Conservation (phyloP, 2,888 invertebrate species). For the Mystacides longicornis region DNA sequence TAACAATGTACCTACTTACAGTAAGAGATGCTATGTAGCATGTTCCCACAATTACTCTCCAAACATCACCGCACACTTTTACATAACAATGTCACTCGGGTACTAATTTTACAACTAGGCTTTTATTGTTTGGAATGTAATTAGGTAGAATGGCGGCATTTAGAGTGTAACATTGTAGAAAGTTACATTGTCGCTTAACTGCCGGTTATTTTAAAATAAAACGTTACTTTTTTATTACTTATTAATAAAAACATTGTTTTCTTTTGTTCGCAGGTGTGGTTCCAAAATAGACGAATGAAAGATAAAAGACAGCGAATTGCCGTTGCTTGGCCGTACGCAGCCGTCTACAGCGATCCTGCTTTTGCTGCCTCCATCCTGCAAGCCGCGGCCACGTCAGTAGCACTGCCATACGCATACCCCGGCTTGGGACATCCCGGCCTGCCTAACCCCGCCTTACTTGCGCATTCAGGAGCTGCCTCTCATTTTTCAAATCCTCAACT, state of each 20-base stretch:
- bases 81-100: background rate
- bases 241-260: constrained; percentile 12
- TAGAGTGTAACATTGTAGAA: background rate
- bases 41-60: background rate
- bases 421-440: constrained; percentile 36
- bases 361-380: constrained; percentile 89
- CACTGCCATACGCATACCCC: constrained; percentile 55
- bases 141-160: background rate
- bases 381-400: constrained; percentile 72
- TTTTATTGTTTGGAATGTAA: background rate
- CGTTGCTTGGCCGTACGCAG: constrained; percentile 91
- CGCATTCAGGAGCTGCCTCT: constrained; percentile 39
- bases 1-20: no score
- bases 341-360: constrained; percentile 89
- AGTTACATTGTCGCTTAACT: background rate
- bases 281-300: constrained; percentile 94
- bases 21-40: no score
- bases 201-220: background rate
- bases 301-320: constrained; percentile 94
- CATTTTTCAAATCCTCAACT: constrained; percentile 51
- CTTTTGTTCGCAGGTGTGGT: constrained; percentile 76
- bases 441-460: constrained; percentile 48
- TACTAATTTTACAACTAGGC: background rate
- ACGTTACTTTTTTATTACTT: background rate
- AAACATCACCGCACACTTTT: background rate